Evolutionary conservation across 2,797 vertebrate genomes (phyloP), one percentile per base, ranked within the genome.

Genomic region (Gila robusta): DNA sequence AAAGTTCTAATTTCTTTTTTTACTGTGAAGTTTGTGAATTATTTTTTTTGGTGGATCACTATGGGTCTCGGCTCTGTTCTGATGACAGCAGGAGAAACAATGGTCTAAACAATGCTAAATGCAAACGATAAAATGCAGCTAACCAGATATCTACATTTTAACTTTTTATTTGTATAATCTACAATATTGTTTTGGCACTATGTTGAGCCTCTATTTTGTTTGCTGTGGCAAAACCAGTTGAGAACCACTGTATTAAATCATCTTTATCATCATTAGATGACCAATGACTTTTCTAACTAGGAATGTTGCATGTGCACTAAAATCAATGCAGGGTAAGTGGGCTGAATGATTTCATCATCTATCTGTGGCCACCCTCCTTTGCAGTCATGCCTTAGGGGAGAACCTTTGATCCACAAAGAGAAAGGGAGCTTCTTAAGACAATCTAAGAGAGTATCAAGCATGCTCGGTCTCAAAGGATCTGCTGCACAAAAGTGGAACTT

Each of bases 341-440:
- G 66, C 32, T 70, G 66, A 70, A 70, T 71, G 66, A 81, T 81
- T 70, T 81, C 39, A 66, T 79, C 39, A 79, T 79, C 26, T 32
- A 12, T 79, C 16, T 1, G 9, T 44, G 37, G 39, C 77, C 77
- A 64, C 39, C 77, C 77, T 79, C 56, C 39, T 28, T 64, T 64
- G 39, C 59, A 32, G 66, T 37, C 47, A 19, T 71, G 66, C 66
- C 66, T 71, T n/a, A 26, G 12, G 47, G 66, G 47, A 70, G 79
- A 81, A 81, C 44, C 79, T 69, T 81, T 81, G 64, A 81, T 81
- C 79, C 79, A 69, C 79, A 52, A 52, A 81, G 44, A 70, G 28
- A 35, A 81, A n/a, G 14, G 32, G 39, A 66, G 23, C 66, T 70
- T 70, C 79, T 70, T 54, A 70, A 54, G n/a, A 71, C 32, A 41